These are phyloP conservation scores for Tinea trinotella DNA, from an alignment of 2,888 invertebrate genomes.

Conservation along the genomic window DNA sequence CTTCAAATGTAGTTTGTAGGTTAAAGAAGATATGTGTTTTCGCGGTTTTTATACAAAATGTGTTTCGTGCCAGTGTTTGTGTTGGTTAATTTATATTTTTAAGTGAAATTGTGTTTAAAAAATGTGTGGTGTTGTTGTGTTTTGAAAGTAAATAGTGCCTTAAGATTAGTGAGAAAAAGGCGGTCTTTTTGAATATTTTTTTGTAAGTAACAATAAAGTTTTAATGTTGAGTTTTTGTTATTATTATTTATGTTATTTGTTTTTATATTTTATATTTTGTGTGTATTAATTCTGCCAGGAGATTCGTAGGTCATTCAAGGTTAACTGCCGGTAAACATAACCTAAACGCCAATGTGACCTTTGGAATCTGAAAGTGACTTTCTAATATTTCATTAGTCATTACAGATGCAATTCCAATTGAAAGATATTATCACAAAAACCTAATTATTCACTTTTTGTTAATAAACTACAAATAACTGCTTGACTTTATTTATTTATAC, in stretches of 20 bases:
- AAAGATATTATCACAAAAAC: no score
- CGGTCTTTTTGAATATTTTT: conserved; percentile 40
- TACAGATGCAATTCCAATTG: not conserved
- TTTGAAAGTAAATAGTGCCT: conserved; percentile 25
- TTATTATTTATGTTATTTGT: not conserved
- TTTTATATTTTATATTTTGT: not conserved
- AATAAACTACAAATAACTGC: no score
- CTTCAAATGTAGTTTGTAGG: conserved; percentile 71
- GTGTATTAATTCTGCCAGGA: not conserved
- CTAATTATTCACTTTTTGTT: no score
- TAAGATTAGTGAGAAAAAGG: conserved; percentile 32
- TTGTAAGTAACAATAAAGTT: conserved; percentile 24
- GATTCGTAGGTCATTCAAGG: conserved; percentile 65
- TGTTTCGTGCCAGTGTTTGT: not conserved
- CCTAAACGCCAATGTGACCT: conserved; percentile 51
- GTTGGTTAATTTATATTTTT: conserved; percentile 25
- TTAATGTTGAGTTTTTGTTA: conserved; percentile 5
- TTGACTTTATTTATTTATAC: no score
- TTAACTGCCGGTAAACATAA: conserved; percentile 62
- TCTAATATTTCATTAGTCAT: conserved; percentile 3
- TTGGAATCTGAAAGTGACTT: conserved; percentile 28
- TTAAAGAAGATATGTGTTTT: conserved; percentile 65
- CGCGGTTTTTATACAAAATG: conserved; percentile 54
- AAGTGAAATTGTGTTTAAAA: conserved; percentile 29
- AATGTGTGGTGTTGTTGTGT: conserved; percentile 24